phyloP scores from a whole-genome alignment of 2,888 invertebrate genomes.

The Sipunculus nudus region DNA sequence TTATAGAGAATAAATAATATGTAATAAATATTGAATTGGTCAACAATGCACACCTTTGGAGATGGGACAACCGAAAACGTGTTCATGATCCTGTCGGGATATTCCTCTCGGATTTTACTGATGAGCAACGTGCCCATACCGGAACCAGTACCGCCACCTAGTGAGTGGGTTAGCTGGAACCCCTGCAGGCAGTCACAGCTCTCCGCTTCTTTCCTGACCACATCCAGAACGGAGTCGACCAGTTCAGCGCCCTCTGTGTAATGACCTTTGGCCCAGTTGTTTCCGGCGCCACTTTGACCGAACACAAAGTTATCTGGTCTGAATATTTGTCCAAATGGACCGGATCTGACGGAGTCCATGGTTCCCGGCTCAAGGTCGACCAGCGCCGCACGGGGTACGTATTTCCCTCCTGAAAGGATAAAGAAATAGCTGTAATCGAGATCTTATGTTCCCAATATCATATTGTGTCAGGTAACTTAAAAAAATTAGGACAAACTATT shows the following conservation, averaged over 20 bases:
- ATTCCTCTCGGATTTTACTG: slow-evolving; percentile 96
- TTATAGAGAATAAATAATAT: too few species aligned
- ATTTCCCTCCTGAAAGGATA: slow-evolving; percentile 79
- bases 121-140: slow-evolving; percentile 91
- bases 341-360: slow-evolving; percentile 95
- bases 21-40: too few species aligned
- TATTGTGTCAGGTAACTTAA: too few species aligned
- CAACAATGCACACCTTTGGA: slow-evolving; percentile 75
- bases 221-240: slow-evolving; percentile 62
- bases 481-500: too few species aligned
- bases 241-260: slow-evolving; percentile 64
- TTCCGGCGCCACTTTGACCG: slow-evolving; percentile 56
- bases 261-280: slow-evolving; percentile 61
- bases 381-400: slow-evolving; percentile 91
- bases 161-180: slow-evolving; percentile 70
- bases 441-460: too few species aligned
- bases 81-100: slow-evolving; percentile 89
- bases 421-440: too few species aligned
- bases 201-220: slow-evolving; percentile 62
- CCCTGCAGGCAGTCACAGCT: slow-evolving; percentile 64
- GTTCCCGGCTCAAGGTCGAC: slow-evolving; percentile 97
- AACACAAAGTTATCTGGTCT: slow-evolving; percentile 96
- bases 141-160: slow-evolving; percentile 88
- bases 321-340: slow-evolving; percentile 94
- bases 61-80: slow-evolving; percentile 93